phyloP scores from a whole-genome alignment of 1,140 invertebrate species.

The Dendrolimus punctatus region DNA sequence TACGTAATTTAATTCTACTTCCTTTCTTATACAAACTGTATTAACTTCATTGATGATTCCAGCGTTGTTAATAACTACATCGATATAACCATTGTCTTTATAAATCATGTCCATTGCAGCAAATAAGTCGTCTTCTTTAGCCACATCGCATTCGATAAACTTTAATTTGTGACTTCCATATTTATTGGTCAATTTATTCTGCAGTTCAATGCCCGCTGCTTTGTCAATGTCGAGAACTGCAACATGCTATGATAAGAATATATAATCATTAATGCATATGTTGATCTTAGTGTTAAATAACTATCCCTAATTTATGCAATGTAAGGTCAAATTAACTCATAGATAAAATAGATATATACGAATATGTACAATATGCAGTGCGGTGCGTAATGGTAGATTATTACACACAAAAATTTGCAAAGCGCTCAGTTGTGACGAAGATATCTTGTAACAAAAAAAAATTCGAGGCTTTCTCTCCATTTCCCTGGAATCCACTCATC shows the following conservation, averaged over 20 bases:
- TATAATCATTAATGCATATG: not conserved
- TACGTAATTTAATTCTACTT: conserved; percentile 7
- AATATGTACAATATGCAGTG: too few species aligned
- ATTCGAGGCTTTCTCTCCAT: too few species aligned
- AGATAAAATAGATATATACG: too few species aligned
- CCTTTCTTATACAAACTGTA: not conserved
- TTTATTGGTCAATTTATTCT: not conserved
- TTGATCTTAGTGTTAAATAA: not conserved
- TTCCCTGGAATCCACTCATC: too few species aligned
- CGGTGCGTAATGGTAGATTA: too few species aligned
- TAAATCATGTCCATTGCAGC: not conserved
- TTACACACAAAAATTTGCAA: too few species aligned
- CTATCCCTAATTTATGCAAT: not conserved
- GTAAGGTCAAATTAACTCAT: too few species aligned
- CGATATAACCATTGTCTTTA: conserved; percentile 1
- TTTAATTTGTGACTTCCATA: conserved; percentile 3
- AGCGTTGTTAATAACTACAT: conserved; percentile 7
- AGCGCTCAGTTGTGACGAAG: too few species aligned
- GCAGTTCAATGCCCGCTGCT: not conserved
- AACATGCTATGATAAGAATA: conserved; percentile 1
- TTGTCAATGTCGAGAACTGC: conserved; percentile 4
- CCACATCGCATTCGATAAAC: conserved; percentile 4
- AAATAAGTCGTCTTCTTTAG: conserved; percentile 3
- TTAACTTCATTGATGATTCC: conserved; percentile 1
- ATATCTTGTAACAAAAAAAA: too few species aligned